Conservation (phyloP, 1,140 invertebrate genomes). For the Magallana gigas region DNA sequence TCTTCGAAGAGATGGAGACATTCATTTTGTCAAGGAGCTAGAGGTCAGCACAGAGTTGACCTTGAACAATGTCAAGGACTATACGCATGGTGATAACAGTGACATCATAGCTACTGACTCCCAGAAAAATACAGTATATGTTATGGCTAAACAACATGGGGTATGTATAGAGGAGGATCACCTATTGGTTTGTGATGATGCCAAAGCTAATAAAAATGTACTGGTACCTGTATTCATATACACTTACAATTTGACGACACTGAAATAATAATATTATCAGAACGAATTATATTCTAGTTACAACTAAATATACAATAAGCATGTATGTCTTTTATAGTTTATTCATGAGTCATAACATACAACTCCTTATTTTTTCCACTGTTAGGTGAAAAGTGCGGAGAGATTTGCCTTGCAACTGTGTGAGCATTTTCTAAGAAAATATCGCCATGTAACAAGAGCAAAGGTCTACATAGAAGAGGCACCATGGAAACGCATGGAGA, state of each 20-base stretch:
- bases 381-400: slow-evolving; percentile 84
- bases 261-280: no score
- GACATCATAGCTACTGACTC: slow-evolving; percentile 85
- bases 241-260: no score
- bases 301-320: no score
- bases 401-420: slow-evolving; percentile 86
- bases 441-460: slow-evolving; percentile 85
- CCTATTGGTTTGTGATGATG: no score
- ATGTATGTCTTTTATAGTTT: no score
- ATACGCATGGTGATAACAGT: slow-evolving; percentile 78
- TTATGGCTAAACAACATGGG: slow-evolving; percentile 87
- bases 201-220: neutral
- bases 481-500: slow-evolving; percentile 86
- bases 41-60: slow-evolving; percentile 85
- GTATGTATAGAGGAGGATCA: slow-evolving; percentile 67
- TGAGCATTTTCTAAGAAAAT: slow-evolving; percentile 86
- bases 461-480: slow-evolving; percentile 85
- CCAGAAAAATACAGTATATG: slow-evolving; percentile 90
- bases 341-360: no score
- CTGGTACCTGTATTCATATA: no score
- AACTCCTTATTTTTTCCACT: no score
- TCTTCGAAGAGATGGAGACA: slow-evolving; percentile 83
- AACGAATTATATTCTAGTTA: no score
- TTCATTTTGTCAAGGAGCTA: slow-evolving; percentile 85
- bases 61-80: slow-evolving; percentile 85